These are phyloP conservation scores for Tribolium freemani DNA, from an alignment of 2,888 invertebrate genomes.

Conservation along the genomic window DNA sequence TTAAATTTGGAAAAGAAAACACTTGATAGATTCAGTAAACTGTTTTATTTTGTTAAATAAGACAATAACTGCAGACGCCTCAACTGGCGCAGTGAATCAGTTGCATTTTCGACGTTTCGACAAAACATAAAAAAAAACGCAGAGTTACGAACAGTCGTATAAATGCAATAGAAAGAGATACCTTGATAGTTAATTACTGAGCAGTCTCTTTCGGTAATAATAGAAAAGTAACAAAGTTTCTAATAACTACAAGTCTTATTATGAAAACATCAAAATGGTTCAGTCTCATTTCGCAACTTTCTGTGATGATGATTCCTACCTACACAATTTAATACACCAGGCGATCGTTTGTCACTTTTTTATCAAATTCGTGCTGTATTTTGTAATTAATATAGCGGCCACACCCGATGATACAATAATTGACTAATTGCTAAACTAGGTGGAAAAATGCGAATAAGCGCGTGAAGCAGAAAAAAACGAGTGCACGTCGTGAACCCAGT, in stretches of 20 bases:
- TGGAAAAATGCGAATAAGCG: constrained; percentile 3
- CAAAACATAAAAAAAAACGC: background rate
- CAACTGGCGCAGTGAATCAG: background rate
- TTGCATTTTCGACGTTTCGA: background rate
- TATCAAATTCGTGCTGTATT: background rate
- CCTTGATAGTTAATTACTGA: background rate
- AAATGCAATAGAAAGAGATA: background rate
- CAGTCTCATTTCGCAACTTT: constrained; percentile 21
- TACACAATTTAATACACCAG: background rate
- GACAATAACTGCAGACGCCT: background rate
- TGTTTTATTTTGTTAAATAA: background rate
- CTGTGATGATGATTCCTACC: background rate
- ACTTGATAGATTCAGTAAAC: background rate
- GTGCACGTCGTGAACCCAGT: constrained; percentile 19
- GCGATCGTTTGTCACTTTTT: background rate
- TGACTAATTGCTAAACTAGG: constrained; percentile 31
- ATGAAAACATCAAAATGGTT: constrained; percentile 14
- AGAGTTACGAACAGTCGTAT: background rate
- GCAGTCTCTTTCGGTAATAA: background rate
- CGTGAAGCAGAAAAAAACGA: constrained; percentile 29
- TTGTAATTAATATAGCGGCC: background rate
- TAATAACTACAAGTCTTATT: background rate
- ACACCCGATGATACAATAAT: constrained; percentile 26
- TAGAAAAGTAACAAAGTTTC: constrained; percentile 2
- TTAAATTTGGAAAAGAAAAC: background rate